Evolutionary conservation across 2,113 vertebrate genomes (phyloP).

Genomic region (Corynorhinus townsendii): DNA sequence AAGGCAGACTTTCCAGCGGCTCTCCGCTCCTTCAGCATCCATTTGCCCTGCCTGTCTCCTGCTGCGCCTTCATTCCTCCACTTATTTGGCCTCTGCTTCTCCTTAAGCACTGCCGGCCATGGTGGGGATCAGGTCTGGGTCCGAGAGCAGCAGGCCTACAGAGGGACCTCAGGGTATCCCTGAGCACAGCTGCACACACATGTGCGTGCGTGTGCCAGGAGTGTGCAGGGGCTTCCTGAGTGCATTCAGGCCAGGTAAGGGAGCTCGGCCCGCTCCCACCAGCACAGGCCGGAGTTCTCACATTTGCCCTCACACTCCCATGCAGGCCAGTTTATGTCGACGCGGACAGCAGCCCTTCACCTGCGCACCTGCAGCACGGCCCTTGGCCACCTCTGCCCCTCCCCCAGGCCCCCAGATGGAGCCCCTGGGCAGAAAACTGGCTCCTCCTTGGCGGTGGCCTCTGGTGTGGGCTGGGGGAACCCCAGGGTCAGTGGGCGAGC

Average conservation of each 20-base stretch:
- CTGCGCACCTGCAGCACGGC: no score
- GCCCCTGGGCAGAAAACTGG: neutral
- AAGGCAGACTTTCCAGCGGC: rapidly evolving
- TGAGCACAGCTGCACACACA: rapidly evolving
- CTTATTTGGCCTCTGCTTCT: neutral
- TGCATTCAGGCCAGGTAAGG: neutral
- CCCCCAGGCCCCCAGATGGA: neutral
- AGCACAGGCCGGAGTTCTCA: neutral
- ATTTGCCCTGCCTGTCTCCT: rapidly evolving
- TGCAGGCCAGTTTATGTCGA: rapidly evolving
- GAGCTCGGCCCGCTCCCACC: neutral
- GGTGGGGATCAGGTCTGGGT: neutral
- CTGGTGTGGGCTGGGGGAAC: neutral
- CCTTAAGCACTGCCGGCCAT: neutral
- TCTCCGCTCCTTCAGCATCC: rapidly evolving
- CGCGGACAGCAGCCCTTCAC: no score
- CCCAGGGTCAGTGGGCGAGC: neutral
- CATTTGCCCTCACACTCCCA: neutral
- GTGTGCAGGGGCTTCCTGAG: no score
- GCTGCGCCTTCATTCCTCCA: rapidly evolving
- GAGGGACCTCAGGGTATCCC: neutral
- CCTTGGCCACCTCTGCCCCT: no score
- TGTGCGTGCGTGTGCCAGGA: neutral
- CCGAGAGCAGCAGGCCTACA: neutral
- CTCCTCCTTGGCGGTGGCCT: neutral